Conservation (phyloP, 35 echinoderm and acorn worm genomes). For the Strongylocentrotus purpuratus region DNA sequence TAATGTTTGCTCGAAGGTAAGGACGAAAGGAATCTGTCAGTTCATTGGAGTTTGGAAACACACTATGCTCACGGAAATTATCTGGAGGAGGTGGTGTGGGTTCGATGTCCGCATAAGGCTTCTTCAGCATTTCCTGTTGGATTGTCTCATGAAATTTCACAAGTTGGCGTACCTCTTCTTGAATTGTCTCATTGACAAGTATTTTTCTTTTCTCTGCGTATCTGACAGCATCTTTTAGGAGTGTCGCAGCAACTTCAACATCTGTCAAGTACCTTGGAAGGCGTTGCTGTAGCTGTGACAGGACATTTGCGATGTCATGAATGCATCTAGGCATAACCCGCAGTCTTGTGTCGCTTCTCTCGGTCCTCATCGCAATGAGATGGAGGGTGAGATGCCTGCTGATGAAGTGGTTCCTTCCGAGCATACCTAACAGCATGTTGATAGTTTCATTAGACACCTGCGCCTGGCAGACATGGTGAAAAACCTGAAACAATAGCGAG, state of each 20-base stretch:
- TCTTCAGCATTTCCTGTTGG: constrained; percentile 17
- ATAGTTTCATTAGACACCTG: constrained; percentile 56
- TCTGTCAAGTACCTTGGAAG: constrained; percentile 51
- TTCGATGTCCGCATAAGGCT: not conserved
- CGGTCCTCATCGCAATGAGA: constrained; percentile 37
- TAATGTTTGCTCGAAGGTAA: constrained; percentile 49
- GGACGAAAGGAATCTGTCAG: constrained; percentile 19
- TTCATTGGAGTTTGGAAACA: constrained; percentile 54
- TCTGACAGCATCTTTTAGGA: constrained; percentile 53
- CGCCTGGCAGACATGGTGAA: constrained; percentile 63
- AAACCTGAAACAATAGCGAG: constrained; percentile 47
- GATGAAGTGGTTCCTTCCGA: constrained; percentile 56
- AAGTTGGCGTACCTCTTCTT: constrained; percentile 24
- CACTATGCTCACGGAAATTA: constrained; percentile 55
- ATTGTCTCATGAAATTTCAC: constrained; percentile 35
- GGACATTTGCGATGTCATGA: not conserved
- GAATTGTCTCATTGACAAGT: constrained; percentile 50
- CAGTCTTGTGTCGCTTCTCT: not conserved
- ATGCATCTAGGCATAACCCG: constrained; percentile 48
- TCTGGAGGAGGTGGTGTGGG: constrained; percentile 51
- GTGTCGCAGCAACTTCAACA: constrained; percentile 57
- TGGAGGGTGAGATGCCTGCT: constrained; percentile 53
- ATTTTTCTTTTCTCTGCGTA: constrained; percentile 13
- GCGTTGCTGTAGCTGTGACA: constrained; percentile 38
- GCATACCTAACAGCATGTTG: constrained; percentile 53